Evolutionary conservation across 2,797 vertebrate species (phyloP).

Genomic region (Lacerta bilineata): DNA sequence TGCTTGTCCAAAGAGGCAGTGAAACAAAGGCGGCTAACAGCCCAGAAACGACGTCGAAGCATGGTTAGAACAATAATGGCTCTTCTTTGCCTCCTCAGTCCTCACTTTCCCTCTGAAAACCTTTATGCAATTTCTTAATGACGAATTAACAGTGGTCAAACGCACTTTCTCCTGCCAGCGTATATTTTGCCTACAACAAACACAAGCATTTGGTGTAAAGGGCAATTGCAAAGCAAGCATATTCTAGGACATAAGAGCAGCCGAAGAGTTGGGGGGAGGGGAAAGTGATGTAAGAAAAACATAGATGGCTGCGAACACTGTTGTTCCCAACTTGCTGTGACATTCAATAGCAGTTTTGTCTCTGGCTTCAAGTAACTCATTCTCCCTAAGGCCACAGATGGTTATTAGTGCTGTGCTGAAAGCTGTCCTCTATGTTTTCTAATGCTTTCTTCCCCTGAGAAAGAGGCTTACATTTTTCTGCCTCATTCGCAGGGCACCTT

Average conservation of each 20-base stretch:
- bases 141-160: constrained; percentile 45
- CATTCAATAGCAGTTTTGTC: constrained; percentile 65
- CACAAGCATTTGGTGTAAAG: not conserved
- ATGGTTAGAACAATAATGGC: constrained; percentile 71
- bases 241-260: constrained; percentile 10
- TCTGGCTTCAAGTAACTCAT: constrained; percentile 26
- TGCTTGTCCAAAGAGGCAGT: constrained; percentile 35
- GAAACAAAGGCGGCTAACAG: constrained; percentile 60
- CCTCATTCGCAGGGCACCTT: too few relatives aligned
- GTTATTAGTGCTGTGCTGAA: too few relatives aligned
- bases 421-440: too few relatives aligned
- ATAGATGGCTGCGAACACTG: constrained; percentile 57
- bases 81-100: constrained; percentile 61
- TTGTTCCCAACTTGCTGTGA: constrained; percentile 12
- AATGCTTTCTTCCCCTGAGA: too few relatives aligned
- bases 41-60: constrained; percentile 44
- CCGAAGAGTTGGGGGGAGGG: constrained; percentile 35
- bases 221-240: not conserved
- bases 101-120: constrained; percentile 28
- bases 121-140: constrained; percentile 54
- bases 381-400: constrained; percentile 26
- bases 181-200: not conserved
- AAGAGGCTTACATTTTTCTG: too few relatives aligned
- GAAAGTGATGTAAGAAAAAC: constrained; percentile 62
- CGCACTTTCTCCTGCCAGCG: constrained; percentile 34